phyloP scores from a whole-genome alignment of 2,113 vertebrate species.

The Myodes glareolus region DNA sequence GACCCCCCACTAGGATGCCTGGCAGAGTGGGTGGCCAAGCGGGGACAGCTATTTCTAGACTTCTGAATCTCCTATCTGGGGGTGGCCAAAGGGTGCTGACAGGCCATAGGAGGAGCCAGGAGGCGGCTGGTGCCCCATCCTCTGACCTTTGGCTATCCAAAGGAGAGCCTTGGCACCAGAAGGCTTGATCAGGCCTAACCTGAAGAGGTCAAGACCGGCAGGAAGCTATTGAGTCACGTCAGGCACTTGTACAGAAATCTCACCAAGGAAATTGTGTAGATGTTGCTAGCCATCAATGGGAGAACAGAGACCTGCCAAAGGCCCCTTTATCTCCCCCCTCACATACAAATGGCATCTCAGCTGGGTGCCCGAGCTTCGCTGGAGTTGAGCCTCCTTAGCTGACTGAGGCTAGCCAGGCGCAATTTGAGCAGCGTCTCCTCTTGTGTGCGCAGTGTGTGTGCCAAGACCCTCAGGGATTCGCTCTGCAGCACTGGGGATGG shows the following conservation, averaged over 20 bases:
- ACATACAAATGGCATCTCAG: not conserved
- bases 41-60: conserved; percentile 65
- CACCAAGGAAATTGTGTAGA: not conserved
- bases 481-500: conserved; percentile 86
- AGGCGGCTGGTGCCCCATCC: not conserved
- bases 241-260: not conserved
- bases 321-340: not conserved
- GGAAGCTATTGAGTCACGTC: not conserved
- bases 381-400: conserved; percentile 88
- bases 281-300: not conserved
- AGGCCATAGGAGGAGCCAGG: conserved; percentile 11
- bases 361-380: conserved; percentile 72
- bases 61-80: conserved; percentile 3
- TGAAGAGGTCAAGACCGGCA: not conserved
- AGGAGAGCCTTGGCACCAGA: not conserved
- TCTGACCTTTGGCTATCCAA: conserved; percentile 53
- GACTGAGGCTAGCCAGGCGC: conserved; percentile 87
- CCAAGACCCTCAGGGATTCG: conserved; percentile 86
- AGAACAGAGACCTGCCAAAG: not conserved
- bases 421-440: conserved; percentile 84
- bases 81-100: conserved; percentile 33
- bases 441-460: conserved; percentile 83
- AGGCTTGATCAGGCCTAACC: not conserved
- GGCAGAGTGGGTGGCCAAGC: not conserved
- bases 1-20: not conserved